A percentile compares a stretch with the other conserved stretches of the same genome.
phyloP scores from a whole-genome alignment of 1,140 invertebrate genomes.

The Zaprionus africanus region DNA sequence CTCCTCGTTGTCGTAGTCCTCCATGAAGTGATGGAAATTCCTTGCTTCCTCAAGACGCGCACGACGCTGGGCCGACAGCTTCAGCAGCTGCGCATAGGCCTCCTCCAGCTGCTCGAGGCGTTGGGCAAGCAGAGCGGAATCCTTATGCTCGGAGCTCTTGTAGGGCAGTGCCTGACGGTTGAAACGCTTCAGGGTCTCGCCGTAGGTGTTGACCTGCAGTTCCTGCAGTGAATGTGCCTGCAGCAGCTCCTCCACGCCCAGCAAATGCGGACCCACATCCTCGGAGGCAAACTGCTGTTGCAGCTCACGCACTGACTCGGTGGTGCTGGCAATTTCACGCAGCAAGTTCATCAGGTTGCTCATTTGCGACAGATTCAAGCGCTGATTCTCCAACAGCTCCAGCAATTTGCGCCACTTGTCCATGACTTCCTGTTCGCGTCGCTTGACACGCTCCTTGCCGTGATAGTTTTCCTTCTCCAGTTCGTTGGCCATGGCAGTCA shows the following conservation, averaged over 20 bases:
- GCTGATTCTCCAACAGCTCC: conserved; percentile 93
- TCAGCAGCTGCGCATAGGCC: conserved; percentile 89
- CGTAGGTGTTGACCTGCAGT: conserved; percentile 93
- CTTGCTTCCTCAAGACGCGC: conserved; percentile 94
- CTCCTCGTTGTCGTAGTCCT: conserved; percentile 97
- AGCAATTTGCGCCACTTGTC: conserved; percentile 94
- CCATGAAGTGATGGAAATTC: conserved; percentile 97
- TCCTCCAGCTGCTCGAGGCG: conserved; percentile 90
- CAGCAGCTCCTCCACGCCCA: conserved; percentile 96
- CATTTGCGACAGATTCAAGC: conserved; percentile 90
- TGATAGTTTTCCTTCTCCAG: conserved; percentile 96
- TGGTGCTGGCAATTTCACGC: conserved; percentile 96
- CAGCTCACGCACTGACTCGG: conserved; percentile 92
- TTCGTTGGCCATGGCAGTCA: conserved; percentile 96
- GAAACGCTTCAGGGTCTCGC: conserved; percentile 92
- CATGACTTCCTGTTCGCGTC: conserved; percentile 94
- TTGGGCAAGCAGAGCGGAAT: conserved; percentile 88
- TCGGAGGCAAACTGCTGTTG: conserved; percentile 93
- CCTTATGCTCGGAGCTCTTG: conserved; percentile 85
- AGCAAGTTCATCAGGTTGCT: conserved; percentile 93
- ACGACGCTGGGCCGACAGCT: conserved; percentile 88
- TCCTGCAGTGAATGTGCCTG: conserved; percentile 97
- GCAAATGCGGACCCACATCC: conserved; percentile 95
- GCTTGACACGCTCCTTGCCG: conserved; percentile 92
- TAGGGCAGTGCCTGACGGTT: conserved; percentile 88